Conservation (phyloP, 2,113 vertebrate genomes). For the Sphyrna mokarran region DNA sequence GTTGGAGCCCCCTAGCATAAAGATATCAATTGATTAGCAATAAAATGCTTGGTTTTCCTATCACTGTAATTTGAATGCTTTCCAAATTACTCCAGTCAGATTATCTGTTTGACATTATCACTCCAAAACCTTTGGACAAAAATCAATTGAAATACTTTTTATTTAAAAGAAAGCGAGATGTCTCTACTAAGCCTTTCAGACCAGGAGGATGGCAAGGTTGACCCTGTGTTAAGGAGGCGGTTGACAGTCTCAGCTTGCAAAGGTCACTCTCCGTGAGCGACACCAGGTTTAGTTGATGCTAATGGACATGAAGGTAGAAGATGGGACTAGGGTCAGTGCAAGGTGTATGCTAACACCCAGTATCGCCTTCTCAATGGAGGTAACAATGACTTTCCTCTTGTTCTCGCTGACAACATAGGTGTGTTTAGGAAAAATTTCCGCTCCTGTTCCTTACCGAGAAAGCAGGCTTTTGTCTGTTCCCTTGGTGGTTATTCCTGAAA, state of each 20-base stretch:
- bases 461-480: too few relatives aligned
- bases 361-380: background rate
- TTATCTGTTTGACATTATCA: conserved; percentile 30
- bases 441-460: too few relatives aligned
- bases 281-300: background rate
- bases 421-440: too few relatives aligned
- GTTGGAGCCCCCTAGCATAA: conserved; percentile 15
- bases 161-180: background rate
- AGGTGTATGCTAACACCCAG: background rate
- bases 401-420: too few relatives aligned
- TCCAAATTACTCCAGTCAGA: conserved; percentile 11
- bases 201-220: too few relatives aligned
- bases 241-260: background rate
- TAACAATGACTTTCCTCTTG: too few relatives aligned
- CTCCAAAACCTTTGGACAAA: conserved; percentile 21
- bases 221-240: background rate
- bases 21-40: conserved; percentile 34
- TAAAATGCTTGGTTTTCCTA: background rate
- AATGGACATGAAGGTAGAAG: background rate
- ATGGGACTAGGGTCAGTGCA: too few relatives aligned
- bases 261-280: background rate
- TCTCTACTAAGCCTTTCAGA: background rate
- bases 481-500: too few relatives aligned
- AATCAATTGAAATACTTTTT: background rate
- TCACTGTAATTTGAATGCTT: background rate